Conservation (phyloP, 2,888 invertebrate species). For the Cryptocheilus praepositus region DNA sequence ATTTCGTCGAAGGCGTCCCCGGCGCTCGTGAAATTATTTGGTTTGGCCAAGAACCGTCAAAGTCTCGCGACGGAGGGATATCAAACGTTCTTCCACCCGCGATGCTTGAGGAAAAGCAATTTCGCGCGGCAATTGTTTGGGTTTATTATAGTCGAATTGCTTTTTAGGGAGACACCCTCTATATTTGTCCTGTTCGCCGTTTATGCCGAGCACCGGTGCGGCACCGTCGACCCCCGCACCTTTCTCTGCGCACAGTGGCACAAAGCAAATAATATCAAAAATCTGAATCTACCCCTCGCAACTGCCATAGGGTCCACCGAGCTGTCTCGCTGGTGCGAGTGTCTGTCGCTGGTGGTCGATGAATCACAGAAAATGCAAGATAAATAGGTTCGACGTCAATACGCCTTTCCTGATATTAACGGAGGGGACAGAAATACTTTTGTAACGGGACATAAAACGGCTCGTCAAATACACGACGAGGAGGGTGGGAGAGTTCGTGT, state of each 20-base stretch:
- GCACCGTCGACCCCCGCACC: not conserved
- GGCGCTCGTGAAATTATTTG: too few species aligned
- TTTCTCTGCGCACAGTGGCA: slow-evolving; percentile 20
- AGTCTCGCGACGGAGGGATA: slow-evolving; percentile 36
- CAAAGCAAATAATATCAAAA: slow-evolving; percentile 58
- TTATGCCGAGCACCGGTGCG: not conserved
- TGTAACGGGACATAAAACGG: too few species aligned
- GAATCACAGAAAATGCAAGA: slow-evolving; percentile 17
- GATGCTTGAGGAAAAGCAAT: slow-evolving; percentile 51
- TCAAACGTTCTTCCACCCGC: slow-evolving; percentile 31
- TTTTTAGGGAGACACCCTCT: slow-evolving; percentile 37
- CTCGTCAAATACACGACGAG: too few species aligned
- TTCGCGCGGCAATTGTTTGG: slow-evolving; percentile 48
- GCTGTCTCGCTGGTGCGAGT: slow-evolving; percentile 7
- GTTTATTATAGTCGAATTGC: slow-evolving; percentile 49
- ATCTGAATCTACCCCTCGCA: slow-evolving; percentile 53
- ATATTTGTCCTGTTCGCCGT: slow-evolving; percentile 36
- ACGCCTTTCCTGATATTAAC: not conserved
- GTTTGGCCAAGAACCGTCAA: not conserved
- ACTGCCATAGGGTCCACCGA: slow-evolving; percentile 19
- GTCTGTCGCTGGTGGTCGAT: not conserved
- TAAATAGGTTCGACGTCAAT: not conserved
- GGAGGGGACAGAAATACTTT: not conserved
- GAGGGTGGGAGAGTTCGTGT: too few species aligned
- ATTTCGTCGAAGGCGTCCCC: too few species aligned